These are phyloP conservation scores for Porites rus DNA, from an alignment of 92 coral and sea anemone species.

Conservation along the genomic window DNA sequence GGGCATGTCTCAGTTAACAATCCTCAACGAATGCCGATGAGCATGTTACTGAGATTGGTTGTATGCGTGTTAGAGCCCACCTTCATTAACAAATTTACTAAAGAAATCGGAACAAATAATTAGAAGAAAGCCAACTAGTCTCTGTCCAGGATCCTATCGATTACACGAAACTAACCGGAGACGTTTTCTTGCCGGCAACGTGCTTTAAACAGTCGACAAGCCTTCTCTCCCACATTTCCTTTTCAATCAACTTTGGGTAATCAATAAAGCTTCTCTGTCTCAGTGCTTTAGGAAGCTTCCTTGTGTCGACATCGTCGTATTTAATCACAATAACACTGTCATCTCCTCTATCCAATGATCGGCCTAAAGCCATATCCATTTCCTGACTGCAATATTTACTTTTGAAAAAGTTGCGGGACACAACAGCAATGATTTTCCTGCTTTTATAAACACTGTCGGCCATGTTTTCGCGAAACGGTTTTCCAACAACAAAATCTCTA, in stretches of 20 bases:
- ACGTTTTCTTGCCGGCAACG: not conserved
- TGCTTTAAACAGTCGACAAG: too few species aligned
- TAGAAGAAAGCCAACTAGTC: too few species aligned
- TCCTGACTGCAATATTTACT: conserved; percentile 75
- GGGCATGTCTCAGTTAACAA: too few species aligned
- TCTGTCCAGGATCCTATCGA: not conserved
- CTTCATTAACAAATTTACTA: too few species aligned
- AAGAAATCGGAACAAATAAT: too few species aligned
- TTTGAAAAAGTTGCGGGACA: conserved; percentile 71
- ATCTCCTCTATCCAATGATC: conserved; percentile 71
- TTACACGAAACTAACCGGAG: not conserved
- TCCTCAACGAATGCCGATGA: too few species aligned
- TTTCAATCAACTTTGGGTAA: accelerated
- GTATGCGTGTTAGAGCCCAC: too few species aligned
- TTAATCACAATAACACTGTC: conserved; percentile 68
- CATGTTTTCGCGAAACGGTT: conserved; percentile 76
- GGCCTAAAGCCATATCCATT: conserved; percentile 76
- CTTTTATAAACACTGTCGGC: conserved; percentile 81
- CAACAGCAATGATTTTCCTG: conserved; percentile 71
- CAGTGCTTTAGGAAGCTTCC: conserved; percentile 4
- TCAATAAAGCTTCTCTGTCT: too few species aligned
- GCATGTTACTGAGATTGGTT: too few species aligned
- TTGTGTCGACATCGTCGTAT: conserved; percentile 53
- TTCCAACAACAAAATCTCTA: conserved; percentile 76
- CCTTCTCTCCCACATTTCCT: too few species aligned